phyloP scores from a whole-genome alignment of 2,113 vertebrate species.

The Sula dactylatra region DNA sequence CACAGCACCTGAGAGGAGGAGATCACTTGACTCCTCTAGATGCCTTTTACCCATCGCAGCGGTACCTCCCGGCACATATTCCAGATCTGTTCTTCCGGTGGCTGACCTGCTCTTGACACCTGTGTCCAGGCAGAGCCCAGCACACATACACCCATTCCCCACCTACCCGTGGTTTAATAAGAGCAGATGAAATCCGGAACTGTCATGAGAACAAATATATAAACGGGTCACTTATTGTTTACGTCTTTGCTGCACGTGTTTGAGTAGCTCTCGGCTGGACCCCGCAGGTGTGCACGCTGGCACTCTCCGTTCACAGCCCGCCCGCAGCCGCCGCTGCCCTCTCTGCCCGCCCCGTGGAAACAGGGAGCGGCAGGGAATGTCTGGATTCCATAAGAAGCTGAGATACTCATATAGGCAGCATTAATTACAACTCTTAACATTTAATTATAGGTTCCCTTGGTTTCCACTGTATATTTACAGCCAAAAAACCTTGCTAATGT shows the following conservation, averaged over 20 bases:
- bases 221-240: not conserved
- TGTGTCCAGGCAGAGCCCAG: not conserved
- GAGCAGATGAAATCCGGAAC: not conserved
- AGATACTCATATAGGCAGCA: not conserved
- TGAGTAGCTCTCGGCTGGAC: not conserved
- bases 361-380: slow-evolving; percentile 12
- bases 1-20: not conserved
- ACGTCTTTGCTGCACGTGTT: not conserved
- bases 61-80: not conserved
- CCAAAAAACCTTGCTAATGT: not conserved
- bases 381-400: slow-evolving; percentile 41
- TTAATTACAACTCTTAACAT: slow-evolving; percentile 39
- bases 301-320: not conserved
- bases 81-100: not conserved
- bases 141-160: not conserved
- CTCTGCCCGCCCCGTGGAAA: not conserved
- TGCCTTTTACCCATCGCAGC: not conserved
- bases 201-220: not conserved
- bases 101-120: not conserved
- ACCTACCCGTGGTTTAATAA: not conserved
- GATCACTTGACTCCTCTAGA: not conserved
- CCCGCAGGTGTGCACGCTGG: not conserved
- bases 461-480: slow-evolving; percentile 20
- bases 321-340: not conserved
- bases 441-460: slow-evolving; percentile 38